Evolutionary conservation across 2,113 vertebrate genomes (phyloP).

Genomic region (Tachycineta bicolor): DNA sequence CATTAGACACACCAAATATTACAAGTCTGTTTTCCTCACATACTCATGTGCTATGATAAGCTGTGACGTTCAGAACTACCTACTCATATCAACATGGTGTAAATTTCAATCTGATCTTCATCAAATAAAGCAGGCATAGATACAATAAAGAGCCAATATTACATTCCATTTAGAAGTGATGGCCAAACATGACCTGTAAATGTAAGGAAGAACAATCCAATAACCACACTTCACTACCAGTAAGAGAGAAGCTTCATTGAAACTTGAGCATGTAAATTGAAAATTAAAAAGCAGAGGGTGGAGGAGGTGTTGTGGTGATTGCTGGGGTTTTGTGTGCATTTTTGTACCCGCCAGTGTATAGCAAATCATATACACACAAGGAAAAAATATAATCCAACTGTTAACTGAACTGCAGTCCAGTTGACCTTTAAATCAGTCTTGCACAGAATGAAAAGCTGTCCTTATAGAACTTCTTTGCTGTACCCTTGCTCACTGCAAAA

Average conservation of each 20-base stretch:
- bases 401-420: conserved; percentile 54
- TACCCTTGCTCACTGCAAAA: conserved; percentile 43
- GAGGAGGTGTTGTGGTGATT: not conserved
- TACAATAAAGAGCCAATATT: not conserved
- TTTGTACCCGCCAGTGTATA: not conserved
- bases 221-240: not conserved
- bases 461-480: conserved; percentile 13
- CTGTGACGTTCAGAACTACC: not conserved
- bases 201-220: not conserved
- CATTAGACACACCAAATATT: not conserved
- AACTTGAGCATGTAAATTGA: not conserved
- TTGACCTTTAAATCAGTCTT: conserved; percentile 62
- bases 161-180: not conserved
- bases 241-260: not conserved
- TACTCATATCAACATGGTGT: not conserved
- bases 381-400: not conserved
- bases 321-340: not conserved
- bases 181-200: not conserved
- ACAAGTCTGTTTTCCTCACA: not conserved
- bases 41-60: not conserved
- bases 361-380: not conserved
- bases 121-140: not conserved
- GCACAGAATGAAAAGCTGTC: conserved; percentile 40
- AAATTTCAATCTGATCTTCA: not conserved
- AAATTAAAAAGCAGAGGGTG: not conserved